phyloP scores from a whole-genome alignment of 1,140 invertebrate species.

The Radopholus similis region DNA sequence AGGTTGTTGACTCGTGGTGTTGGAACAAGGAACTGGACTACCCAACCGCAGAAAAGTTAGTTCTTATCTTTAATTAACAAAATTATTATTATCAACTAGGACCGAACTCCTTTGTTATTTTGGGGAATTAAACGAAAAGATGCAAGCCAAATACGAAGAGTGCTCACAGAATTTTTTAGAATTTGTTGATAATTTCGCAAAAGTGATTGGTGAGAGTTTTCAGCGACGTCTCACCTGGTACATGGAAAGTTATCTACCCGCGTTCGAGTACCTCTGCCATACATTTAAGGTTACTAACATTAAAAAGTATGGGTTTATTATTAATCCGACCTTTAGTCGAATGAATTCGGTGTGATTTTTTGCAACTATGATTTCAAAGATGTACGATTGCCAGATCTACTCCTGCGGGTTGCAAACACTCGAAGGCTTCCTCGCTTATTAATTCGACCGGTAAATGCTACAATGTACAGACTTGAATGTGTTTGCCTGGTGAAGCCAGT shows the following conservation, averaged over 20 bases:
- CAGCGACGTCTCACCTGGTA: conserved; percentile 10
- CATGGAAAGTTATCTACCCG: conserved; percentile 12
- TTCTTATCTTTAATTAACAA: background rate
- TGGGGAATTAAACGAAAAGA: conserved; percentile 1
- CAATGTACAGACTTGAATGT: conserved; percentile 11
- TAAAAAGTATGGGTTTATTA: background rate
- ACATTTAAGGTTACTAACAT: background rate
- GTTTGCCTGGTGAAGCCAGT: conserved; percentile 13
- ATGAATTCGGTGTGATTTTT: conserved; percentile 4
- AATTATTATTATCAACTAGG: background rate
- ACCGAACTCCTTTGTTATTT: conserved; percentile 3
- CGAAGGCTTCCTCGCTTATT: background rate
- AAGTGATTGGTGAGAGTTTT: conserved; percentile 3
- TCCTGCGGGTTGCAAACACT: background rate
- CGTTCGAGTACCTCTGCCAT: background rate
- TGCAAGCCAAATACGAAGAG: background rate
- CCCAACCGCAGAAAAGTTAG: conserved; percentile 24
- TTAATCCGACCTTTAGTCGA: background rate
- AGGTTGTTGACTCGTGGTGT: conserved; percentile 20
- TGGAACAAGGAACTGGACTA: conserved; percentile 5
- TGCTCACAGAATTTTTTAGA: background rate
- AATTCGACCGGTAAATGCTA: conserved; percentile 6
- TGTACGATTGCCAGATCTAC: conserved; percentile 6
- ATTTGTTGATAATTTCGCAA: conserved; percentile 1
- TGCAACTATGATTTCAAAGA: conserved; percentile 14